Conservation (phyloP, 2,888 invertebrate genomes). For the Campoplex capitator region DNA sequence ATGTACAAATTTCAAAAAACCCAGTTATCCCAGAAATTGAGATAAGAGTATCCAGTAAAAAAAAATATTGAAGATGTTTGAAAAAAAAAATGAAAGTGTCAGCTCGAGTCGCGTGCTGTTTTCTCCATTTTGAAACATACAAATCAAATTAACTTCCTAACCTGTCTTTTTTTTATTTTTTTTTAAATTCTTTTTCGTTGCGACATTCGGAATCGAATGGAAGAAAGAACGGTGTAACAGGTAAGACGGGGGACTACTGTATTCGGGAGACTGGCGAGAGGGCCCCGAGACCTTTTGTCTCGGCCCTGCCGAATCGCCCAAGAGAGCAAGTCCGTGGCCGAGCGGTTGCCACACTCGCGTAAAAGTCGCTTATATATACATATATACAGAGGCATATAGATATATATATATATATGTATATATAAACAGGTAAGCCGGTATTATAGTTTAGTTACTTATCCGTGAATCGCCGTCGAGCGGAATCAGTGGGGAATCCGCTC, state of each 20-base stretch:
- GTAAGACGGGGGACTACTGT: not conserved
- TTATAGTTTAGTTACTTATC: conserved; percentile 52
- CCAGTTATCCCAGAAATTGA: not conserved
- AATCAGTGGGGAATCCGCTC: conserved; percentile 68
- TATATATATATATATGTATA: not conserved
- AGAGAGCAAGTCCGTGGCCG: conserved; percentile 35
- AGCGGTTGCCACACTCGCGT: conserved; percentile 48
- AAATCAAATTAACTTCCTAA: not conserved
- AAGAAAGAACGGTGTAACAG: not conserved
- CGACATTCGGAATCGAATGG: not conserved
- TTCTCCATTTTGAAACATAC: not conserved
- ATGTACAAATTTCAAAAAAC: not conserved
- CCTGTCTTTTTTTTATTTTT: not conserved
- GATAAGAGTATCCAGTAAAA: not conserved
- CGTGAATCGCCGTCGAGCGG: conserved; percentile 62
- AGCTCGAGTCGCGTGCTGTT: not conserved
- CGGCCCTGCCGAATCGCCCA: conserved; percentile 71
- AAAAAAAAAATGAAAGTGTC: not conserved
- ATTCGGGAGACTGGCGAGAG: conserved; percentile 42
- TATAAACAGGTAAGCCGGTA: conserved; percentile 36
- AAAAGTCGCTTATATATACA: conserved; percentile 34
- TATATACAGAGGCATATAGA: not conserved
- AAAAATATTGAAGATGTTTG: not conserved
- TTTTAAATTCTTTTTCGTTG: not conserved
- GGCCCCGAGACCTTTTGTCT: conserved; percentile 70